These are phyloP conservation scores for Frankliniella fusca DNA, from an alignment of 2,888 invertebrate species.

Conservation along the genomic window DNA sequence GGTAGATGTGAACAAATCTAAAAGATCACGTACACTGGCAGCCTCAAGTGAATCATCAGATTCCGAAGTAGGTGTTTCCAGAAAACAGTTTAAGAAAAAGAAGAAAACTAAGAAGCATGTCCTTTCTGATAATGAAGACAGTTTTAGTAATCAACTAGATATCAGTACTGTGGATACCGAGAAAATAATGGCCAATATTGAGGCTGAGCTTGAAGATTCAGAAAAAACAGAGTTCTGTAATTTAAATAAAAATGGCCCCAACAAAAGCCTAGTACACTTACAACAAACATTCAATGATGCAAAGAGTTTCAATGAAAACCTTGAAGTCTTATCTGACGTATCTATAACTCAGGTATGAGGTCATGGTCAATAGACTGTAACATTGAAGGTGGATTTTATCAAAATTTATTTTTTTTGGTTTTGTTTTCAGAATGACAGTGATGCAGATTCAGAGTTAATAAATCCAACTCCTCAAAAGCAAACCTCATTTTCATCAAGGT, in stretches of 20 bases:
- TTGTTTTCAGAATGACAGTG: background rate
- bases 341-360: background rate
- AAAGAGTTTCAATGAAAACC: background rate
- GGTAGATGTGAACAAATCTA: background rate
- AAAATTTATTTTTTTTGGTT: background rate
- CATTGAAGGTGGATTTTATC: too few species aligned
- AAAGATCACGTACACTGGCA: background rate
- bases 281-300: too few species aligned
- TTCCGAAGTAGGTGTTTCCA: background rate
- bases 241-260: too few species aligned
- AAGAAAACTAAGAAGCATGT: background rate
- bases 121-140: background rate
- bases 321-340: background rate
- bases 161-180: background rate
- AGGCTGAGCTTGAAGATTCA: background rate
- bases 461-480: slow-evolving; percentile 1
- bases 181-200: slow-evolving; percentile 7
- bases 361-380: too few species aligned
- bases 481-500: background rate
- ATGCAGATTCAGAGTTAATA: background rate
- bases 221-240: background rate
- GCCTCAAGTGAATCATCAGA: background rate
- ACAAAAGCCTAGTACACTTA: too few species aligned
- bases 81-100: background rate
- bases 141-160: background rate